phyloP scores from a whole-genome alignment of 2,113 vertebrate species.

The Python bivittatus region DNA sequence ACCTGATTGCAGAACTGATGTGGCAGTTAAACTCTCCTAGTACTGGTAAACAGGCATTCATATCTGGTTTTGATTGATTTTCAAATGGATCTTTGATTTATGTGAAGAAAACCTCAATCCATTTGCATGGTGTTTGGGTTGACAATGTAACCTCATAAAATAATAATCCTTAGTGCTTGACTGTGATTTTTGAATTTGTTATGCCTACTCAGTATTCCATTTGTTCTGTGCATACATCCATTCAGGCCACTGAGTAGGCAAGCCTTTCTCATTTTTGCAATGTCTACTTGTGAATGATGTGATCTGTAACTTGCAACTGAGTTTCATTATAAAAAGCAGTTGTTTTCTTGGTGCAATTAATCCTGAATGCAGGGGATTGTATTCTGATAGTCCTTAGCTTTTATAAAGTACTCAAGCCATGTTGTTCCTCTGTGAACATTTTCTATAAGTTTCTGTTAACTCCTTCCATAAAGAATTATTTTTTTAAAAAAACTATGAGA shows the following conservation, averaged over 20 bases:
- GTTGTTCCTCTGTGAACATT: neutral
- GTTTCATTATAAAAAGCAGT: neutral
- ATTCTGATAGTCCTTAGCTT: neutral
- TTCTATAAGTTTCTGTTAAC: constrained; percentile 39
- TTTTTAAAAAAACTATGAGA: neutral
- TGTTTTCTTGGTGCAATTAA: neutral
- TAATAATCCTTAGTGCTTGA: neutral
- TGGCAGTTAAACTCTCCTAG: neutral
- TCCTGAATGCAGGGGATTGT: neutral
- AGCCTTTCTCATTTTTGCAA: neutral
- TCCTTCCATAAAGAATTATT: neutral
- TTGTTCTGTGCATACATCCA: neutral
- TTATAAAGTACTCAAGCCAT: neutral
- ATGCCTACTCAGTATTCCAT: neutral
- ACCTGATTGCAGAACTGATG: neutral
- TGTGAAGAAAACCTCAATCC: constrained; percentile 11
- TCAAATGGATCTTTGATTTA: constrained; percentile 32
- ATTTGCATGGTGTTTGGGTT: constrained; percentile 36
- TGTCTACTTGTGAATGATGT: neutral
- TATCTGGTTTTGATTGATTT: neutral
- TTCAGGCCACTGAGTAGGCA: neutral
- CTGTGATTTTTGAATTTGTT: neutral
- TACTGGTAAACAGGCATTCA: neutral
- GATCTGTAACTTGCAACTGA: neutral
- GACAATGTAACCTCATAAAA: constrained; percentile 14